phyloP scores from a whole-genome alignment of 2,888 invertebrate species.

The Volucella inanis region DNA sequence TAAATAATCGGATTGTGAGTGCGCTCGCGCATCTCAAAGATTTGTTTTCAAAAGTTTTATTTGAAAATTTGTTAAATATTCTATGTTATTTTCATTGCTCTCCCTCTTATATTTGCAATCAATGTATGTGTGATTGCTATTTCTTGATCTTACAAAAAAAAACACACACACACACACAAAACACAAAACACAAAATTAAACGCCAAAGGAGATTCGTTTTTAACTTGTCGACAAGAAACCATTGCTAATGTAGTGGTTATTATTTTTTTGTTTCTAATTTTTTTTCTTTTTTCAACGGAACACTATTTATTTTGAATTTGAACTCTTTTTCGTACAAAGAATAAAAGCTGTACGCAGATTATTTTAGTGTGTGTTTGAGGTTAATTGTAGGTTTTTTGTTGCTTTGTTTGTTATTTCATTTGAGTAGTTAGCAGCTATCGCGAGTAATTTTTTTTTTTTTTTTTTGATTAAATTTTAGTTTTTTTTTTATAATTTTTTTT shows the following conservation, averaged over 20 bases:
- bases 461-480: slow-evolving; percentile 1
- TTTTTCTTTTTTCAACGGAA: slow-evolving; percentile 15
- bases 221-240: slow-evolving; percentile 17
- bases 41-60: slow-evolving; percentile 26
- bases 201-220: slow-evolving; percentile 2
- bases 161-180: background rate
- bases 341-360: slow-evolving; percentile 18
- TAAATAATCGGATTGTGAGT: background rate
- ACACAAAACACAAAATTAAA: too few relatives aligned
- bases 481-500: background rate
- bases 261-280: slow-evolving; percentile 11
- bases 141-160: slow-evolving; percentile 27
- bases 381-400: slow-evolving; percentile 23
- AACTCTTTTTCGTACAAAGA: slow-evolving; percentile 32
- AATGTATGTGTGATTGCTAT: slow-evolving; percentile 1
- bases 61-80: slow-evolving; percentile 49
- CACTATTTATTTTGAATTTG: slow-evolving; percentile 22
- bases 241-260: slow-evolving; percentile 47
- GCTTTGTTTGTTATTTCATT: slow-evolving; percentile 16
- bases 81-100: slow-evolving; percentile 5
- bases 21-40: slow-evolving; percentile 54
- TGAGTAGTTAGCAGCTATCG: background rate
- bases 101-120: slow-evolving; percentile 7
- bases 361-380: slow-evolving; percentile 48
- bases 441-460: slow-evolving; percentile 7